Conservation (phyloP, 2,113 vertebrate species). For the Hyperopisus bebe region DNA sequence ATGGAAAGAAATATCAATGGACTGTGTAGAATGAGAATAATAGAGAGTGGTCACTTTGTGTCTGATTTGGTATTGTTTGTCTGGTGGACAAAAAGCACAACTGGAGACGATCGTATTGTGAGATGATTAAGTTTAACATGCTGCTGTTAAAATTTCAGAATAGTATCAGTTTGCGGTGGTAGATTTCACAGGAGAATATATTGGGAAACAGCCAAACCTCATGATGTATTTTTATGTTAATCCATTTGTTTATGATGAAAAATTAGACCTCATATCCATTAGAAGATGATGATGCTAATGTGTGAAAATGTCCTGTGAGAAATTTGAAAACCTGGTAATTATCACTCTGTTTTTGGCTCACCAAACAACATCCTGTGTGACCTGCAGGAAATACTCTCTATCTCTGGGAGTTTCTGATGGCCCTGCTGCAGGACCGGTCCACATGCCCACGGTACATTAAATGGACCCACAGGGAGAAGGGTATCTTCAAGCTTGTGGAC, state of each 20-base stretch:
- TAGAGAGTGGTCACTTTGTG: not conserved
- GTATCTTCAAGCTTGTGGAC: slow-evolving; percentile 96
- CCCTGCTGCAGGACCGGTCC: slow-evolving; percentile 87
- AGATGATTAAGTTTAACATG: not conserved
- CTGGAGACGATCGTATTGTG: not conserved
- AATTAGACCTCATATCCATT: not conserved
- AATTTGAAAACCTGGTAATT: not conserved
- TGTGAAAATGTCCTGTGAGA: not conserved
- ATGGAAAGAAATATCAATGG: not conserved
- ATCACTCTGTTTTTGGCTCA: not conserved
- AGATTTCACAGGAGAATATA: not conserved
- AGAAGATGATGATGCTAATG: not conserved
- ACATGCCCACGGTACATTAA: slow-evolving; percentile 97
- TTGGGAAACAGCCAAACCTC: not conserved
- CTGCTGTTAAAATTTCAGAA: not conserved
- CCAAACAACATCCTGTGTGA: not conserved
- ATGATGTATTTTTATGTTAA: not conserved
- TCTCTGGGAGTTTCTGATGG: slow-evolving; percentile 95
- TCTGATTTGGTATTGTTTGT: not conserved
- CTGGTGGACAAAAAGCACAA: not conserved
- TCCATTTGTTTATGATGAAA: not conserved
- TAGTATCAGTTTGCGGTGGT: not conserved
- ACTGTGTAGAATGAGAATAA: not conserved
- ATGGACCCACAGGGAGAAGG: slow-evolving; percentile 87
- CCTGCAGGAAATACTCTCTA: slow-evolving; percentile 87